phyloP scores from a whole-genome alignment of 2,888 invertebrate genomes.

The Acrobasis consociella region DNA sequence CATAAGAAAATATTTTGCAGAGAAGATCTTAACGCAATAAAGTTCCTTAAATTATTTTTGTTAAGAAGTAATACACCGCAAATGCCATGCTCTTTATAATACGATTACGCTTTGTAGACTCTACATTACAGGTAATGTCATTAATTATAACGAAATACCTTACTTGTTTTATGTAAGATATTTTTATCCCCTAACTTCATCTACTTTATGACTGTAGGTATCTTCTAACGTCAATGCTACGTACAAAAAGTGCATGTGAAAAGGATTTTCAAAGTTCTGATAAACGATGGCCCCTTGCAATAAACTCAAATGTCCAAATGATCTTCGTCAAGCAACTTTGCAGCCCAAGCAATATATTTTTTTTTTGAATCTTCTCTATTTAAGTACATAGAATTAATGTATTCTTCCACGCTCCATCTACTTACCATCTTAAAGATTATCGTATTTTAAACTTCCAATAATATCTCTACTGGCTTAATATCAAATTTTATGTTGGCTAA shows the following conservation, averaged over 20 bases:
- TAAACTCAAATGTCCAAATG: slow-evolving; percentile 55
- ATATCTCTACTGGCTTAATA: slow-evolving; percentile 65
- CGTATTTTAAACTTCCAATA: slow-evolving; percentile 57
- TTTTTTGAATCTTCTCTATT: slow-evolving; percentile 48
- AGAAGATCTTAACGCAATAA: slow-evolving; percentile 42
- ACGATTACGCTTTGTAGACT: slow-evolving; percentile 1
- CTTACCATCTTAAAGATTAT: slow-evolving; percentile 57
- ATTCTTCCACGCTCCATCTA: slow-evolving; percentile 46
- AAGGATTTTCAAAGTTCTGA: slow-evolving; percentile 33
- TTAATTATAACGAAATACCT: no score
- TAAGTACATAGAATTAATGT: slow-evolving; percentile 66
- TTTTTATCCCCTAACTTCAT: neutral
- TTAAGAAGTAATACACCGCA: slow-evolving; percentile 22
- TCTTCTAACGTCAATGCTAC: slow-evolving; percentile 38
- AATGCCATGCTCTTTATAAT: neutral
- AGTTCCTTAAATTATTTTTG: slow-evolving; percentile 22
- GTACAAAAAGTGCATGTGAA: slow-evolving; percentile 33
- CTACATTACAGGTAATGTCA: neutral
- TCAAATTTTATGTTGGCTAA: slow-evolving; percentile 69
- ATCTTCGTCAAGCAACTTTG: slow-evolving; percentile 53
- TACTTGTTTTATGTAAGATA: neutral
- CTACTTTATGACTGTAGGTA: slow-evolving; percentile 15
- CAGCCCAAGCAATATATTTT: slow-evolving; percentile 45
- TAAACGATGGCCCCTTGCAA: slow-evolving; percentile 71
- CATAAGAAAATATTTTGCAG: slow-evolving; percentile 66